These are phyloP conservation scores for Julus scandinavius DNA, from an alignment of 2,888 invertebrate species.

Conservation along the genomic window DNA sequence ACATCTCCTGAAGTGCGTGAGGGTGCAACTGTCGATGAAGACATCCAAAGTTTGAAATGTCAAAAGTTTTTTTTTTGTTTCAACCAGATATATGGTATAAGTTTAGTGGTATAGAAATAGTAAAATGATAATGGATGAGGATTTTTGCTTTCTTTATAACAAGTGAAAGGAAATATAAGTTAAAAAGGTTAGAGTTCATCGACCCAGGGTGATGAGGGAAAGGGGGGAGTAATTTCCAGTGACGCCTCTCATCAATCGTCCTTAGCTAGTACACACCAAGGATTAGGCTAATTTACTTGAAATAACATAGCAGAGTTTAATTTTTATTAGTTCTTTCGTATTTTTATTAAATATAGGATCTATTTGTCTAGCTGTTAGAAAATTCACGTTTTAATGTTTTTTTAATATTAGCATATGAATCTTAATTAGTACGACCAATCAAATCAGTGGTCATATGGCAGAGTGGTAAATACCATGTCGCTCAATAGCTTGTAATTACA, in stretches of 20 bases:
- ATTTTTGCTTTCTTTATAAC: neutral
- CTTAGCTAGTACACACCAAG: neutral
- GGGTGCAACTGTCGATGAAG: neutral
- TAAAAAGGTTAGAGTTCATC: neutral
- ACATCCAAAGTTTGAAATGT: neutral
- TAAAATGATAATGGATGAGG: neutral
- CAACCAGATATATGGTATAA: neutral
- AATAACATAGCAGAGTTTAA: no score
- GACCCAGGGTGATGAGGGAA: neutral
- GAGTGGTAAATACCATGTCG: no score
- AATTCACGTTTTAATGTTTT: no score
- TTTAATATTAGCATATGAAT: no score
- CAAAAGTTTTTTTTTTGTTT: constrained; percentile 1
- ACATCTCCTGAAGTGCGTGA: neutral
- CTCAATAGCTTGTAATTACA: no score
- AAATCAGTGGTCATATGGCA: no score
- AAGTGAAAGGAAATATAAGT: neutral
- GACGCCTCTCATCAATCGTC: neutral
- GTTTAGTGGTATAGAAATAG: neutral
- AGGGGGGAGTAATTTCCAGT: neutral
- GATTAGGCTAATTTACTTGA: no score
- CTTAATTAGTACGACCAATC: no score
- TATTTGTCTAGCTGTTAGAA: no score
- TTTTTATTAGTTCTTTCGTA: no score
- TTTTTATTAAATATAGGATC: no score